These are phyloP conservation scores for Apostichopus leukothele DNA, from an alignment of 53 echinoderm and acorn worm genomes.

Conservation along the genomic window DNA sequence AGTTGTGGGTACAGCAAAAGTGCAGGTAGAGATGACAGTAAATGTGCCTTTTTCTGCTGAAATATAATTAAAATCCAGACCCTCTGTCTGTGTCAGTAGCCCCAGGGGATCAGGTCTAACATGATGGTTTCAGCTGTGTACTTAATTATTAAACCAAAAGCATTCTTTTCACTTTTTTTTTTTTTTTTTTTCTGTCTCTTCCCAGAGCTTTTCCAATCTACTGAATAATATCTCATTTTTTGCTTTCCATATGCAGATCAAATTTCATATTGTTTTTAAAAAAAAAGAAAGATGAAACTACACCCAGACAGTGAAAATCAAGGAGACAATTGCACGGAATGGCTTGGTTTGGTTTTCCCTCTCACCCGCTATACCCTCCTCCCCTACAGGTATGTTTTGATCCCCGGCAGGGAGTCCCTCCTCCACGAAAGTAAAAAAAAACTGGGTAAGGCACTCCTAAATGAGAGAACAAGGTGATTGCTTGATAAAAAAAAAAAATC, in stretches of 20 bases:
- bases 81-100: constrained; percentile 38
- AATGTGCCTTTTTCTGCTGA: constrained; percentile 3
- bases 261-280: constrained; percentile 36
- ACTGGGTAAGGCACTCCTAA: constrained; percentile 19
- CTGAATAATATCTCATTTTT: constrained; percentile 27
- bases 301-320: constrained; percentile 11
- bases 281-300: constrained; percentile 18
- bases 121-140: constrained; percentile 30
- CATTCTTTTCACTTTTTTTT: not conserved
- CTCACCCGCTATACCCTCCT: constrained; percentile 39
- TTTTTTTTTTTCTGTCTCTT: not conserved
- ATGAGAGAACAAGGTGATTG: constrained; percentile 47
- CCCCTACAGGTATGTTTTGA: constrained; percentile 45
- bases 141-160: constrained; percentile 24
- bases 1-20: not conserved
- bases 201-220: constrained; percentile 29
- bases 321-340: constrained; percentile 29
- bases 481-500: constrained; percentile 11
- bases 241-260: constrained; percentile 22
- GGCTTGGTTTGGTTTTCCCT: constrained; percentile 14
- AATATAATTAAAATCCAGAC: constrained; percentile 40
- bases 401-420: constrained; percentile 35
- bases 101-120: constrained; percentile 23
- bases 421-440: not conserved
- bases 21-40: constrained; percentile 1